These are phyloP conservation scores for Natator depressus DNA, from an alignment of 2,113 vertebrate species.

Conservation along the genomic window DNA sequence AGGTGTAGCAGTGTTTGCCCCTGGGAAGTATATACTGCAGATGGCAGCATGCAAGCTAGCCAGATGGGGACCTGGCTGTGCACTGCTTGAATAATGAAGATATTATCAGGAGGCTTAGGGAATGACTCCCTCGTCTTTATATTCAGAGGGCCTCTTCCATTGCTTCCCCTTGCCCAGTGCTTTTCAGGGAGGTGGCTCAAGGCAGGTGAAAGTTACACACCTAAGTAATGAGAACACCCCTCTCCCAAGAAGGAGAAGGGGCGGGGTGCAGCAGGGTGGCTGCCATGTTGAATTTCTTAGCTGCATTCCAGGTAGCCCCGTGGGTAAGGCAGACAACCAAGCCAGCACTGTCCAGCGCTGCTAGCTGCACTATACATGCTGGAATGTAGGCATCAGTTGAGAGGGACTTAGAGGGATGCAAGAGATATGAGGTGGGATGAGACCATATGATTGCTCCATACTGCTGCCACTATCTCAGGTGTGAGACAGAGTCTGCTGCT, in stretches of 20 bases:
- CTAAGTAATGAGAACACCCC: too few species aligned
- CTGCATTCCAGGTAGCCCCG: background rate
- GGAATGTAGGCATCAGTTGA: background rate
- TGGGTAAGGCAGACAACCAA: background rate
- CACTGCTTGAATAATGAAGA: rapidly evolving
- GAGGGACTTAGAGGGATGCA: background rate
- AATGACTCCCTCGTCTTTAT: rapidly evolving
- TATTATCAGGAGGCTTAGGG: background rate
- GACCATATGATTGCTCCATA: background rate
- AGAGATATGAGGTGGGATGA: background rate
- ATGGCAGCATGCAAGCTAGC: background rate
- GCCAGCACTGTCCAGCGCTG: background rate
- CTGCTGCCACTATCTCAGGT: background rate
- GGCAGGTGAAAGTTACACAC: background rate
- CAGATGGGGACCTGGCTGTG: background rate
- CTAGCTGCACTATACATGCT: background rate
- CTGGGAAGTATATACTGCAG: background rate
- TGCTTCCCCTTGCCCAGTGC: rapidly evolving
- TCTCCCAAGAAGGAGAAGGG: background rate
- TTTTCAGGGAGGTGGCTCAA: background rate
- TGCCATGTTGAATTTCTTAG: too few species aligned
- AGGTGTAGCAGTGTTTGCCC: background rate
- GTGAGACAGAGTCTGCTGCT: background rate
- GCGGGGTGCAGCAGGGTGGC: rapidly evolving
- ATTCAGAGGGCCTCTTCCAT: background rate